These are phyloP conservation scores for Notechis scutatus DNA, from an alignment of 2,113 vertebrate genomes.

Conservation along the genomic window DNA sequence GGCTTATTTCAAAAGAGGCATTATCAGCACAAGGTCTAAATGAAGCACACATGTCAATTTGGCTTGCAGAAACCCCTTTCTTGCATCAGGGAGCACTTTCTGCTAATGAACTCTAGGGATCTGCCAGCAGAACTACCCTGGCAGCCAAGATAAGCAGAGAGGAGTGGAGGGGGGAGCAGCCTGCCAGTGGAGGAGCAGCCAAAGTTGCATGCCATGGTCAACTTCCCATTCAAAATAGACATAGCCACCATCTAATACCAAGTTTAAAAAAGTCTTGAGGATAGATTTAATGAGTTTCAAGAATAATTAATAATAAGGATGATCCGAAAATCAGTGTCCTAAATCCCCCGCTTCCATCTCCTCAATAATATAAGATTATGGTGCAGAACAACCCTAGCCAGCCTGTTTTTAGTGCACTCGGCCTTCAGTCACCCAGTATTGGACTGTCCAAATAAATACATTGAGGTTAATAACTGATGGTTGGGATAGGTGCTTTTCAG, in stretches of 20 bases:
- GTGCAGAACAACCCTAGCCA: not conserved
- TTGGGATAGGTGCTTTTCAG: not conserved
- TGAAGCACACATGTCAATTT: not conserved
- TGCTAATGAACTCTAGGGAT: not conserved
- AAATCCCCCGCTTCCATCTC: not conserved
- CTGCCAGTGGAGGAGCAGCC: not conserved
- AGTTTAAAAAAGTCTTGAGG: not conserved
- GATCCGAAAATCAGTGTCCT: not conserved
- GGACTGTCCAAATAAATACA: not conserved
- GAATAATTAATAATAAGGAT: not conserved
- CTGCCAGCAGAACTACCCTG: not conserved
- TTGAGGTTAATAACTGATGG: not conserved
- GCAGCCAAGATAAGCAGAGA: not conserved
- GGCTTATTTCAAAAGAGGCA: not conserved
- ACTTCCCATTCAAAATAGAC: not conserved
- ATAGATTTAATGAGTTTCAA: not conserved
- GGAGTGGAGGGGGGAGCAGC: not conserved
- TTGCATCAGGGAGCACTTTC: not conserved
- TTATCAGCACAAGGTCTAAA: not conserved
- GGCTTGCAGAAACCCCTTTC: not conserved
- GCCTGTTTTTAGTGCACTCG: not conserved
- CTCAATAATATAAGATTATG: not conserved
- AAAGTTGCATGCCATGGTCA: not conserved
- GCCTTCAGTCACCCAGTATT: not conserved
- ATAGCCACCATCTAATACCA: not conserved